phyloP scores from a whole-genome alignment of 2,113 vertebrate species.

The Strigops habroptila region DNA sequence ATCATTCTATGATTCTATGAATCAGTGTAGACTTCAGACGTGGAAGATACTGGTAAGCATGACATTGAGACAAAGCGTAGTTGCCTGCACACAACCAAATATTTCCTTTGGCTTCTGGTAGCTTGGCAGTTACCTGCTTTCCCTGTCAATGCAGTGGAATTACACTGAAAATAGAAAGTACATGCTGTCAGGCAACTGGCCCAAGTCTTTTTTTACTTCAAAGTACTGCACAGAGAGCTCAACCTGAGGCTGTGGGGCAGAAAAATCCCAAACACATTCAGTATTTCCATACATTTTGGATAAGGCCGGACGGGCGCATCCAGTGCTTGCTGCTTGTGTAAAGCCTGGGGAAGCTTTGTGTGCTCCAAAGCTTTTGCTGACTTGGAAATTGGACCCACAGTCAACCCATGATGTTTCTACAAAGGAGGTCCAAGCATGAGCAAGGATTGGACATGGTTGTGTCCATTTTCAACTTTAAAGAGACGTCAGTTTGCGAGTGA shows the following conservation, averaged over 20 bases:
- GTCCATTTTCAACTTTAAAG: background rate
- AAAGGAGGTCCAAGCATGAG: rapidly evolving
- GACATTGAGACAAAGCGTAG: background rate
- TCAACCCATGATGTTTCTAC: background rate
- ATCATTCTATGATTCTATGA: background rate
- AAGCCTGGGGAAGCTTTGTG: background rate
- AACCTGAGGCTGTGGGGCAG: background rate
- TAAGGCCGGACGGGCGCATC: background rate
- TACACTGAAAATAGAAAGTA: background rate
- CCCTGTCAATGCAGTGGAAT: background rate
- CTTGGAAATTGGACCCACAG: background rate
- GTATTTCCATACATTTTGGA: background rate
- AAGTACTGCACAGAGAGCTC: background rate
- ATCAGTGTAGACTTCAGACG: background rate
- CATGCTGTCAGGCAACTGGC: background rate
- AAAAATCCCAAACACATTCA: background rate
- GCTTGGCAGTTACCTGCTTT: background rate
- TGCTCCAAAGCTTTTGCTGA: background rate
- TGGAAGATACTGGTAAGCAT: background rate
- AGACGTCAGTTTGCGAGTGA: background rate
- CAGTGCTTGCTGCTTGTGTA: background rate
- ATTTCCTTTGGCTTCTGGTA: background rate
- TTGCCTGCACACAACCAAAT: background rate
- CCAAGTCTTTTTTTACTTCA: background rate
- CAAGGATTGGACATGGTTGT: background rate